phyloP scores from a whole-genome alignment of 2,113 vertebrate genomes.

The Amblyornis subalaris region DNA sequence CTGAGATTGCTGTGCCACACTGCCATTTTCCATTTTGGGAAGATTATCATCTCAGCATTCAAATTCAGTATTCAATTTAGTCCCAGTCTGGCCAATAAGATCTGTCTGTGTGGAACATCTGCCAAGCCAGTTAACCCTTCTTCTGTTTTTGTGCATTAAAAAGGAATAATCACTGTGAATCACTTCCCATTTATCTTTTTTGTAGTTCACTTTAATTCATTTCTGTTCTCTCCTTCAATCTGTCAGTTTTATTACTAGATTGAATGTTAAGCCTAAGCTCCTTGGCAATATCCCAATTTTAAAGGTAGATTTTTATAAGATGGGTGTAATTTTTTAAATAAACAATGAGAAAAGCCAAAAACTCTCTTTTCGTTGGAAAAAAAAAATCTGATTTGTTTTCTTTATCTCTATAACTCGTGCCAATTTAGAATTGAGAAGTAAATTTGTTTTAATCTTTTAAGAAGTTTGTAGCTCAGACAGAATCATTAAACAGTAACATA shows the following conservation, averaged over 20 bases:
- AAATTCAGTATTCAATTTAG: background rate
- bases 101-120: background rate
- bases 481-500: background rate
- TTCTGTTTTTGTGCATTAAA: background rate
- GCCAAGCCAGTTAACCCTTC: background rate
- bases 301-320: background rate
- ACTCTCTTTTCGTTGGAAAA: background rate
- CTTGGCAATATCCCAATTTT: background rate
- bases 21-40: background rate
- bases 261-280: conserved; percentile 21
- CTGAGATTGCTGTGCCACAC: background rate
- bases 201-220: conserved; percentile 12
- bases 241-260: conserved; percentile 24
- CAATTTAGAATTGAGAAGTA: background rate
- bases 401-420: accelerated
- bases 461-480: background rate
- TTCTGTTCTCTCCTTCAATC: conserved; percentile 8
- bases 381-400: background rate
- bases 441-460: background rate
- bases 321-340: background rate
- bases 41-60: background rate
- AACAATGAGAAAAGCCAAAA: background rate
- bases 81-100: background rate
- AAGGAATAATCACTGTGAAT: background rate
- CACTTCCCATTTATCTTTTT: background rate